Conservation (phyloP, 2,113 vertebrate species). For the Nothobranchius furzeri region DNA sequence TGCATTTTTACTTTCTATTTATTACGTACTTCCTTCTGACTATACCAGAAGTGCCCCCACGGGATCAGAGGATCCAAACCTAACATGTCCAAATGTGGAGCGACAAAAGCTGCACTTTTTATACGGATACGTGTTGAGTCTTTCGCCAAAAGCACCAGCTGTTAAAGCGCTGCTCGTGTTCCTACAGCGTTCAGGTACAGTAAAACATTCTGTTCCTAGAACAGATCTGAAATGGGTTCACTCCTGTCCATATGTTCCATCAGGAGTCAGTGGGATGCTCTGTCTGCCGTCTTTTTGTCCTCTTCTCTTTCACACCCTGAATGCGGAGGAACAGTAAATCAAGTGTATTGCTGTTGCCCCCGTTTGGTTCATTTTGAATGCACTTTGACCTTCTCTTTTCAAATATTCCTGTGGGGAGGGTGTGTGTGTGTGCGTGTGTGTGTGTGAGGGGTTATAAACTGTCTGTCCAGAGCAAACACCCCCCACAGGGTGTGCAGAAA, state of each 20-base stretch:
- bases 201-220: constrained; percentile 20
- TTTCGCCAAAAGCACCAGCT: constrained; percentile 3
- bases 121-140: constrained; percentile 7
- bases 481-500: constrained; percentile 52
- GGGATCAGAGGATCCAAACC: too few species aligned
- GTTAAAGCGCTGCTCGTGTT: constrained; percentile 7
- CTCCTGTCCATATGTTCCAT: constrained; percentile 1
- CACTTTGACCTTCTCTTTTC: constrained; percentile 44
- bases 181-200: constrained; percentile 7
- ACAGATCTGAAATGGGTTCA: constrained; percentile 18
- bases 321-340: constrained; percentile 22
- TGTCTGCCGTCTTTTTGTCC: constrained; percentile 13
- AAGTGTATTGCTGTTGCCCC: constrained; percentile 25
- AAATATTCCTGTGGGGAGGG: constrained; percentile 22
- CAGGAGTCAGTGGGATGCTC: constrained; percentile 6
- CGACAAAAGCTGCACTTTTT: constrained; percentile 9
- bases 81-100: constrained; percentile 4
- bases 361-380: constrained; percentile 30
- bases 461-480: constrained; percentile 53
- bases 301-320: constrained; percentile 5
- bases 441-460: constrained; percentile 38
- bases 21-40: too few species aligned
- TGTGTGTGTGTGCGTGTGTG: constrained; percentile 12
- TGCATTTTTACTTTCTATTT: too few species aligned
- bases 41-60: too few species aligned